Conservation (phyloP, 2,888 invertebrate species). For the Augiades crinisus region DNA sequence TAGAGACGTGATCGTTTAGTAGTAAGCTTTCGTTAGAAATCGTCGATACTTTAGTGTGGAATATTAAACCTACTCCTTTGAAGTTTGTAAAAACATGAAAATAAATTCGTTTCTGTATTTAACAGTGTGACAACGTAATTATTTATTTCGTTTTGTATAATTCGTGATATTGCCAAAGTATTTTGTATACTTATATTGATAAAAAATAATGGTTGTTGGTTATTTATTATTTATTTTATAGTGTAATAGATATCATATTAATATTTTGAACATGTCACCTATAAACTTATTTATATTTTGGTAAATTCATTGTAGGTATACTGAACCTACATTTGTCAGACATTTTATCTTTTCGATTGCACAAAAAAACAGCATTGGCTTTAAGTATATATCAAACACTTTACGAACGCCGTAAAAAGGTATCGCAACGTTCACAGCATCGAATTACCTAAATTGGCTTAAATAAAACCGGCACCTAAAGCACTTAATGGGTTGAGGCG, state of each 20-base stretch:
- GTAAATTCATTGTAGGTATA: not conserved
- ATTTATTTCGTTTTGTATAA: too few species aligned
- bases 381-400: constrained; percentile 33
- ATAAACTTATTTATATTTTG: too few species aligned
- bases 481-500: constrained; percentile 11
- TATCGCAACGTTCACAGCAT: constrained; percentile 29
- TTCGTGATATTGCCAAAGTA: too few species aligned
- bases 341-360: constrained; percentile 5
- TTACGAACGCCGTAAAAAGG: constrained; percentile 33
- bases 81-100: too few species aligned
- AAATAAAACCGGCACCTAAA: constrained; percentile 27
- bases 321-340: constrained; percentile 12
- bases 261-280: too few species aligned
- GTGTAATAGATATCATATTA: too few species aligned
- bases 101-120: too few species aligned
- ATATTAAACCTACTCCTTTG: too few species aligned
- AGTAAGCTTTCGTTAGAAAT: not conserved
- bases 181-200: too few species aligned
- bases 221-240: too few species aligned
- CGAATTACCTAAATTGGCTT: constrained; percentile 31
- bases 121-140: too few species aligned
- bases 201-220: too few species aligned
- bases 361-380: constrained; percentile 15
- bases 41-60: not conserved
- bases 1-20: not conserved